Conservation (phyloP, 2,888 invertebrate species). For the Drosophila nr. perissopoda region DNA sequence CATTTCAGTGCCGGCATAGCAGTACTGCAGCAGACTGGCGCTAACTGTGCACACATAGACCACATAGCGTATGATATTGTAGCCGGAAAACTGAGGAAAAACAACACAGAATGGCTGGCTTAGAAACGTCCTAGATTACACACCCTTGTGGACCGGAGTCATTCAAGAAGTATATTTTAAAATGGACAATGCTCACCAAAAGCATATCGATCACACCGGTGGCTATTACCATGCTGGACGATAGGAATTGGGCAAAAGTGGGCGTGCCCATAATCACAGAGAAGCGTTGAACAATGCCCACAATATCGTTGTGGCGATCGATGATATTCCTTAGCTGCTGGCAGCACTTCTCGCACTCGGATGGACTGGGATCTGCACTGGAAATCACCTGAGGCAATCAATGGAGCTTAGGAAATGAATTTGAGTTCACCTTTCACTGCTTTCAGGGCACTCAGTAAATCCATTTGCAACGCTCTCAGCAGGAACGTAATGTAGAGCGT, state of each 20-base stretch:
- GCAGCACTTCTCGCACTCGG: slow-evolving; percentile 41
- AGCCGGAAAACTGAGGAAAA: slow-evolving; percentile 58
- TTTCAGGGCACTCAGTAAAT: slow-evolving; percentile 40
- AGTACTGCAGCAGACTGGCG: slow-evolving; percentile 57
- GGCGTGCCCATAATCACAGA: slow-evolving; percentile 63
- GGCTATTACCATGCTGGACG: slow-evolving; percentile 66
- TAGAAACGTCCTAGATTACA: not conserved
- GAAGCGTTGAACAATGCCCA: slow-evolving; percentile 54
- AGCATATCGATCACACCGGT: slow-evolving; percentile 69
- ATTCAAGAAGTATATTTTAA: not conserved
- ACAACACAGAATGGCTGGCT: not conserved
- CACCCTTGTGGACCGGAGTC: not conserved
- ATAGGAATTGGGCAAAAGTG: slow-evolving; percentile 64
- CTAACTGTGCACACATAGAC: slow-evolving; percentile 58
- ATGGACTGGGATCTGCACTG: slow-evolving; percentile 27
- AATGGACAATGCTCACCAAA: slow-evolving; percentile 35
- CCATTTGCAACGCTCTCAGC: slow-evolving; percentile 45
- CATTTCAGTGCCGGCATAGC: slow-evolving; percentile 69
- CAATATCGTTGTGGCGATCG: slow-evolving; percentile 69
- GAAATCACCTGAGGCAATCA: not conserved
- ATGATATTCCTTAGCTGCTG: slow-evolving; percentile 50
- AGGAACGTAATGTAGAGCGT: slow-evolving; percentile 63
- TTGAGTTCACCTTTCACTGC: slow-evolving; percentile 28
- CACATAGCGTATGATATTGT: slow-evolving; percentile 66
- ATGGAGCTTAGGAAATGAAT: not conserved